phyloP scores from a whole-genome alignment of 2,113 vertebrate genomes.

The Toxostoma redivivum region DNA sequence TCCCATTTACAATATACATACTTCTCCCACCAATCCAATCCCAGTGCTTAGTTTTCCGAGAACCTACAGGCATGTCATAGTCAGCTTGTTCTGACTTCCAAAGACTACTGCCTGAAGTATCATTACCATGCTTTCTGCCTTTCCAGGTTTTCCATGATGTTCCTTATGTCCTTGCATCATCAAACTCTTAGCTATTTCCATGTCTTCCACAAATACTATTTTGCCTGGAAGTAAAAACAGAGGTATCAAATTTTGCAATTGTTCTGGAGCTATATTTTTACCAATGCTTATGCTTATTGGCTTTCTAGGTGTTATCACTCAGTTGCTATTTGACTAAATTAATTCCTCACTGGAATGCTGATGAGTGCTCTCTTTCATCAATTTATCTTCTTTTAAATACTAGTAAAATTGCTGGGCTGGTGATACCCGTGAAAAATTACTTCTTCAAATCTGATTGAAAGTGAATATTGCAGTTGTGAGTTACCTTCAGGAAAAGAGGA shows the following conservation, averaged over 20 bases:
- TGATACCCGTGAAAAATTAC: neutral
- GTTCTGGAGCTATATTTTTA: neutral
- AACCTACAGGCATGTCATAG: neutral
- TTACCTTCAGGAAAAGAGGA: neutral
- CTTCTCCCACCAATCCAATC: neutral
- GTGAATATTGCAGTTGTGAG: neutral
- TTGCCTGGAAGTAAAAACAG: neutral
- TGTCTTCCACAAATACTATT: neutral
- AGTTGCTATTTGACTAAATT: neutral
- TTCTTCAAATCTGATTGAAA: neutral
- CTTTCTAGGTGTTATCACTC: neutral
- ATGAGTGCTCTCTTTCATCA: neutral
- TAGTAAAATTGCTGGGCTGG: neutral
- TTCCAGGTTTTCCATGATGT: neutral
- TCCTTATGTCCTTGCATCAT: neutral
- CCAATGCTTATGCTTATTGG: neutral
- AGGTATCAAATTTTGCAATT: neutral
- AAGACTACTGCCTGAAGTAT: neutral
- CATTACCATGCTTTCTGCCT: neutral
- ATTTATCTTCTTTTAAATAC: neutral
- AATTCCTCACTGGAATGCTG: neutral
- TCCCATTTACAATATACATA: neutral
- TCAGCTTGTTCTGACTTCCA: neutral
- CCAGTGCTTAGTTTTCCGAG: neutral
- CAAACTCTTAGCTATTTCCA: neutral